phyloP scores from a whole-genome alignment of 2,888 invertebrate species.

The Yponomeuta plumbellus region DNA sequence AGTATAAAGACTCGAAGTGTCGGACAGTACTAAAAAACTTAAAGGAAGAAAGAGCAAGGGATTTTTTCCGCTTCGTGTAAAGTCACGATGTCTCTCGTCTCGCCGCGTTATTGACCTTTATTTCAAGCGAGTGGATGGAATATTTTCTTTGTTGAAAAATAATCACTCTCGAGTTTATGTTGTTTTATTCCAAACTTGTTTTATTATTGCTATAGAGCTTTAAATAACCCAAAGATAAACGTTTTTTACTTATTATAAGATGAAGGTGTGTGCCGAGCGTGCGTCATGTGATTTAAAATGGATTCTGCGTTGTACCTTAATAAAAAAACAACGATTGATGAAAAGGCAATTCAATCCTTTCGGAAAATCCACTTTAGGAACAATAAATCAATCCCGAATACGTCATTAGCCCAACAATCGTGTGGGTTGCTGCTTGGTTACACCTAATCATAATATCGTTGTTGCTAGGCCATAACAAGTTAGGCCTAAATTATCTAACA shows the following conservation, averaged over 20 bases:
- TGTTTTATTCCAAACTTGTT: neutral
- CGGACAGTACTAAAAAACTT: too few species aligned
- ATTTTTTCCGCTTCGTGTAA: neutral
- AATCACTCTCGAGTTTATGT: neutral
- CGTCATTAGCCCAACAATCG: neutral
- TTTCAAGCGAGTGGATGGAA: neutral
- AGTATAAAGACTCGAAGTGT: too few species aligned
- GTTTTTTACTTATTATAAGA: neutral
- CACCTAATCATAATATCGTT: neutral
- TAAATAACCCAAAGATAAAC: neutral
- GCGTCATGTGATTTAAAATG: neutral
- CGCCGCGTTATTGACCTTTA: neutral
- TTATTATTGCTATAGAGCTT: neutral
- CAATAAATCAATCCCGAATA: neutral
- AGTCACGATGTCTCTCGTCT: neutral
- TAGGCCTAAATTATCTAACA: too few species aligned
- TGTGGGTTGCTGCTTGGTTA: neutral
- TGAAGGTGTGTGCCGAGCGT: neutral
- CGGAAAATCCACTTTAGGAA: neutral
- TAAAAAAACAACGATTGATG: neutral
- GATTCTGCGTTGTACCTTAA: neutral
- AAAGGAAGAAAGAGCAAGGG: too few species aligned
- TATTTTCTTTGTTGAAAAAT: neutral
- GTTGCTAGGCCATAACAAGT: too few species aligned
- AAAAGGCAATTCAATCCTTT: constrained; percentile 4